Base-by-base conservation (phyloP, 2,888 invertebrate species). In the Synergus umbraculus region DNA sequence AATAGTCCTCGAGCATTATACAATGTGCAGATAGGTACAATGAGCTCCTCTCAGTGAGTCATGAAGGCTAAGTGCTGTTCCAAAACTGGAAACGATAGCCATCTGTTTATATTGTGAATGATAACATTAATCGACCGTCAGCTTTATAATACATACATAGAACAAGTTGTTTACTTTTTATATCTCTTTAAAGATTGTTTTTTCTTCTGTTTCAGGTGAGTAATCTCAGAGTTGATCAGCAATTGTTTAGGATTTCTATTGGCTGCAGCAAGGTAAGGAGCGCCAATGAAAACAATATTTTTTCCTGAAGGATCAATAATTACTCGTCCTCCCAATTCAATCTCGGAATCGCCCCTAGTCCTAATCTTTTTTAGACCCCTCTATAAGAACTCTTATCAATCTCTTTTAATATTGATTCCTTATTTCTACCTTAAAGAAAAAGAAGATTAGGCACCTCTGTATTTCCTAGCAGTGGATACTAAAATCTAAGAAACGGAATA, bases 1-100 rank as follows among this genome's bases (percentile, higher is more conserved):
- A 89, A 88, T 84, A 81, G 78, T 78, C 79, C 81, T 81, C 79
- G 79, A 76, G 82, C 83, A 82, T 84, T 81, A 82, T 29, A 73
- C 22, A 29, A 49, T 49, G n/a, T 49, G 29, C 12, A 69, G 49
- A n/a, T 10, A 54, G 49, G n/a, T 54, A 37, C 54, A 73, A 37
- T 54, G 54, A 73, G 54, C 49, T 54, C n/a, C 29, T 73, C 15
- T 73, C 49, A 37, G 29, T 73, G 73, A 73, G n/a, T 73, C 73
- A 73, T 54, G 37, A n/a, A 37, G 49, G 10, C n/a, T 29, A n/a
- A 46, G 18, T 44, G 1, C 22, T 67, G 8, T 37, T 41, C 37
- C 18, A 67, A 15, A 37, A 41, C 18, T 58, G 37, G 37, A 5
- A 37, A 37, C 37, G 37, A 0, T 37, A 37, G 4, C 37, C 37